Evolutionary conservation across 1,140 invertebrate genomes (phyloP).

Genomic region (Ceratina australensis): DNA sequence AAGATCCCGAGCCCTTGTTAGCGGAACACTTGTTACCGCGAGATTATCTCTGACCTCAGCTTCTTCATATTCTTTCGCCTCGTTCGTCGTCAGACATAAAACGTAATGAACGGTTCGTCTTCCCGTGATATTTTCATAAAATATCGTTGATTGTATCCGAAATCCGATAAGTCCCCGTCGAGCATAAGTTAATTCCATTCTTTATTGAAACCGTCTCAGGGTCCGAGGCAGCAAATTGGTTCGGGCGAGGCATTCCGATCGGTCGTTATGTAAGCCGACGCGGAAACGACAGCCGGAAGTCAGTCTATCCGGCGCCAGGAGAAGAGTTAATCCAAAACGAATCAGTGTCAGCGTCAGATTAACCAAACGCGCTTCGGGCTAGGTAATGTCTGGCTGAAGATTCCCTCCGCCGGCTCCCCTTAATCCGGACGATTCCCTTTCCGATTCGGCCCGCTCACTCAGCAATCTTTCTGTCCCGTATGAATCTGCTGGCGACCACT

Average conservation of each 20-base stretch:
- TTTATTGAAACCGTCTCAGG: background rate
- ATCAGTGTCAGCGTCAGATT: constrained; percentile 59
- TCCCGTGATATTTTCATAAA: too few species aligned
- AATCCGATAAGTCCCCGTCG: too few species aligned
- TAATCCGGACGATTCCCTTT: constrained; percentile 22
- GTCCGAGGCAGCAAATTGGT: background rate
- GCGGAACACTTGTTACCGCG: background rate
- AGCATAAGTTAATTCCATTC: background rate
- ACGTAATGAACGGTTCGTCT: too few species aligned
- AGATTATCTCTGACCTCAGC: background rate
- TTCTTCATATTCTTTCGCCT: too few species aligned
- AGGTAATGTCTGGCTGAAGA: constrained; percentile 18
- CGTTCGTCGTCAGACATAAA: too few species aligned
- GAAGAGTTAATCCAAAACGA: constrained; percentile 51
- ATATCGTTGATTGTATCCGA: too few species aligned
- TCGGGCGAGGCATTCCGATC: background rate
- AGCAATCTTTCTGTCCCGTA: constrained; percentile 48
- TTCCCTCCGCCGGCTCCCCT: constrained; percentile 15
- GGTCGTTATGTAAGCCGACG: constrained; percentile 15
- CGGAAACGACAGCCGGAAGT: constrained; percentile 12
- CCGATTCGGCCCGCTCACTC: constrained; percentile 34
- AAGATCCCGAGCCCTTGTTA: constrained; percentile 4
- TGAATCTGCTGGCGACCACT: constrained; percentile 52
- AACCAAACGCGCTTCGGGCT: constrained; percentile 33
- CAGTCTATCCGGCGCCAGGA: constrained; percentile 8